phyloP scores from a whole-genome alignment of 2,113 vertebrate genomes.

The Myanophis thanlyinensis region DNA sequence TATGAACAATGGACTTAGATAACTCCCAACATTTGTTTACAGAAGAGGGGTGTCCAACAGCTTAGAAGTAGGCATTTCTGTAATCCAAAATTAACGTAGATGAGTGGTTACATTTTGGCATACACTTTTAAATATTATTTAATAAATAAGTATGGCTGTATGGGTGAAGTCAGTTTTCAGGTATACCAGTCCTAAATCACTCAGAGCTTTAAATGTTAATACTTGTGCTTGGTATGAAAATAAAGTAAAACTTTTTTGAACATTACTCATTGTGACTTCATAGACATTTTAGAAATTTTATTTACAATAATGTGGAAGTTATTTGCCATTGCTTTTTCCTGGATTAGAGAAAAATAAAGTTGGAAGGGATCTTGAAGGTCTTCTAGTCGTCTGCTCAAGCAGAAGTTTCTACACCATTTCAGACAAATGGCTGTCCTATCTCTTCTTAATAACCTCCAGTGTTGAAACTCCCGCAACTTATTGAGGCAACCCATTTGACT shows the following conservation, averaged over 20 bases:
- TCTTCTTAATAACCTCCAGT: too few species aligned
- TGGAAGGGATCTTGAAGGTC: too few species aligned
- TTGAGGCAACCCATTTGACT: background rate
- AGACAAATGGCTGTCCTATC: too few species aligned
- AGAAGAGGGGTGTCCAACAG: background rate
- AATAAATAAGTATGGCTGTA: background rate
- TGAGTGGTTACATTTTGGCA: background rate
- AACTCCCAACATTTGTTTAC: background rate
- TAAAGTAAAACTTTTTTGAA: background rate
- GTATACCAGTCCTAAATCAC: background rate
- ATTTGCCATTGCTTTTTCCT: background rate
- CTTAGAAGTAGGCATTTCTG: background rate
- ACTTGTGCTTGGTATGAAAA: background rate
- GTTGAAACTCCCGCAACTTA: background rate
- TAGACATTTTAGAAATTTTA: background rate
- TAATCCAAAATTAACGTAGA: background rate
- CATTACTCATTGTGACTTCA: background rate
- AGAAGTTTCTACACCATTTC: too few species aligned
- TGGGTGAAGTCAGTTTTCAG: background rate
- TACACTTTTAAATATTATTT: background rate
- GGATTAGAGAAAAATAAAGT: background rate
- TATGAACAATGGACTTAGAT: background rate
- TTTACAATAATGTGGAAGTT: background rate
- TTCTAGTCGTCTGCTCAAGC: too few species aligned
- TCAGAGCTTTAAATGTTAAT: background rate